Evolutionary conservation across 1,140 invertebrate genomes (phyloP).

Genomic region (Drosophila auraria): DNA sequence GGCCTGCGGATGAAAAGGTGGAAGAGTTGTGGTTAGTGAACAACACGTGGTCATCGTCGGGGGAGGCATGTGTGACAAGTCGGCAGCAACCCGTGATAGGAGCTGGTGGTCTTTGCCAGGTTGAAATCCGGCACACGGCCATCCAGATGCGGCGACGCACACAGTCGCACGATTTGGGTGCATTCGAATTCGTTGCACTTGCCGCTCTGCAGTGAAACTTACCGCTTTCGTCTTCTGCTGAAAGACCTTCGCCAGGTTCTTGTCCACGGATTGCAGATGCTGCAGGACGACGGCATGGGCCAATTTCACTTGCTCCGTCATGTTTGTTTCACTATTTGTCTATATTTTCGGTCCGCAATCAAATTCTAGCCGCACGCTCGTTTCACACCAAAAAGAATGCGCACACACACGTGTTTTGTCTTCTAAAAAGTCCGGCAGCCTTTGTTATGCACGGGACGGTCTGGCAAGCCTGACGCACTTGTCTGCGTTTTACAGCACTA

Average conservation of each 20-base stretch:
- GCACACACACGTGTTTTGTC: slow-evolving; percentile 64
- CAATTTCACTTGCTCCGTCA: slow-evolving; percentile 57
- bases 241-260: slow-evolving; percentile 87
- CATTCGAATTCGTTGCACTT: slow-evolving; percentile 30
- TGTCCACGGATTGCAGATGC: slow-evolving; percentile 87
- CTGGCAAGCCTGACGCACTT: neutral
- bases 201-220: slow-evolving; percentile 74
- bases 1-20: slow-evolving; percentile 38
- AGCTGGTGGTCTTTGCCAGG: too few relatives aligned
- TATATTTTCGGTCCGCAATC: slow-evolving; percentile 17
- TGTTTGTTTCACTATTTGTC: slow-evolving; percentile 31
- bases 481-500: slow-evolving; percentile 7
- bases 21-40: slow-evolving; percentile 54
- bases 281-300: slow-evolving; percentile 86
- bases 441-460: neutral
- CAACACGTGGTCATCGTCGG: slow-evolving; percentile 56
- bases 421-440: neutral
- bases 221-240: slow-evolving; percentile 88
- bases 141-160: neutral
- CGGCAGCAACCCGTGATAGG: too few relatives aligned
- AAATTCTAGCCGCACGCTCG: slow-evolving; percentile 38
- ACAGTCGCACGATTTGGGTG: neutral
- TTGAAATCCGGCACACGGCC: neutral
- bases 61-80: too few relatives aligned
- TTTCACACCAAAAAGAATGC: slow-evolving; percentile 52